phyloP scores from a whole-genome alignment of 2,113 vertebrate species.

The Xiphias gladius region DNA sequence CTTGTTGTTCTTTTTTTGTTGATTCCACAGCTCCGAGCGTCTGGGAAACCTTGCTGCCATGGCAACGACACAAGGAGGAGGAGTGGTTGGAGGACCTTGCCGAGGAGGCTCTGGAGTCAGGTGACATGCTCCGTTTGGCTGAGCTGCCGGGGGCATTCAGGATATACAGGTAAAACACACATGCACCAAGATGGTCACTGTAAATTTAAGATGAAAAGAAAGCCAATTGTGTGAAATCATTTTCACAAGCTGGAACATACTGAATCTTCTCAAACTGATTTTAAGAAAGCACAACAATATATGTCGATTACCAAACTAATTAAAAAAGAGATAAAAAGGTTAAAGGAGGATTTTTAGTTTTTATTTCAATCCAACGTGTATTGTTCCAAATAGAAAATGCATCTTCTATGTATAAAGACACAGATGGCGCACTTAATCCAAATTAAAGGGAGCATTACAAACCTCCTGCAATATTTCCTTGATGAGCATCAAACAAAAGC shows the following conservation, averaged over 20 bases:
- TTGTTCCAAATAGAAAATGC: background rate
- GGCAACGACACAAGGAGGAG: conserved; percentile 71
- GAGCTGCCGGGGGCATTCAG: conserved; percentile 82
- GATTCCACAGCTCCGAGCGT: conserved; percentile 60
- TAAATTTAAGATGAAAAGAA: background rate
- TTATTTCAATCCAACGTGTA: background rate
- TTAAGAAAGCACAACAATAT: background rate
- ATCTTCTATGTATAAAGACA: background rate
- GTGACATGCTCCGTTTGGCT: conserved; percentile 75
- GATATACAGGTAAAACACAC: conserved; percentile 77
- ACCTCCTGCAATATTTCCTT: background rate
- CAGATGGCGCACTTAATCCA: background rate
- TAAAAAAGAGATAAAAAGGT: background rate
- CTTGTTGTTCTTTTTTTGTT: conserved; percentile 8
- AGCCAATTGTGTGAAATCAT: background rate
- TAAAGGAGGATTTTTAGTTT: background rate
- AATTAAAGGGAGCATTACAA: background rate
- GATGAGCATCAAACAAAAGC: background rate
- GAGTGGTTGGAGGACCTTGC: conserved; percentile 69
- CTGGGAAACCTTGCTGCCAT: conserved; percentile 76
- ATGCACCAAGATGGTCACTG: background rate
- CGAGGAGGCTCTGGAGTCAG: conserved; percentile 73
- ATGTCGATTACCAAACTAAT: background rate
- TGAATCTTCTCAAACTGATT: background rate
- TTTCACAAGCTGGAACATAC: background rate